phyloP scores from a whole-genome alignment of 1,140 invertebrate species.

The Saccostrea echinata region DNA sequence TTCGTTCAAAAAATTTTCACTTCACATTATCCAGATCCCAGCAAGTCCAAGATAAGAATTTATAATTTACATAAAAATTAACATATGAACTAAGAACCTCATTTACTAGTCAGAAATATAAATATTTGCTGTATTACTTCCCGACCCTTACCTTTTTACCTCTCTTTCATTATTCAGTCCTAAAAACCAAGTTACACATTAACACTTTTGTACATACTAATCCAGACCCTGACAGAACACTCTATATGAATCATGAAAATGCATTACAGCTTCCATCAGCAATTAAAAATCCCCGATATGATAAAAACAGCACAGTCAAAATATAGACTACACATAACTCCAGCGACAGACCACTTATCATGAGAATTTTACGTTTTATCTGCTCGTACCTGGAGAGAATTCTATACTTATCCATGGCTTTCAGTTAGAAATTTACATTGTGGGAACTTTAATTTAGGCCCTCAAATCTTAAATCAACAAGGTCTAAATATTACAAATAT shows the following conservation, averaged over 20 bases:
- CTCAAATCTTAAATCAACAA: constrained; percentile 8
- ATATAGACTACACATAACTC: constrained; percentile 9
- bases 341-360: not conserved
- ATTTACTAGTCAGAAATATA: not conserved
- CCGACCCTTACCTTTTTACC: not conserved
- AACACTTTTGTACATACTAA: not conserved
- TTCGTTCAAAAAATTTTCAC: not conserved
- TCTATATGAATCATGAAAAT: not conserved
- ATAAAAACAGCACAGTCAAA: constrained; percentile 1
- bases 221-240: not conserved
- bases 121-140: not conserved
- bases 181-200: not conserved
- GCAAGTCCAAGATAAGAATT: not conserved
- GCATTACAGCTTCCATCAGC: constrained; percentile 16
- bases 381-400: not conserved
- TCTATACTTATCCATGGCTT: constrained; percentile 26
- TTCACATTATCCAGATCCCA: not conserved
- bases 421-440: constrained; percentile 29
- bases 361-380: constrained; percentile 7
- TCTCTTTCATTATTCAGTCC: not conserved
- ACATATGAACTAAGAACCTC: not conserved
- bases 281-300: constrained; percentile 24
- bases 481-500: constrained; percentile 20
- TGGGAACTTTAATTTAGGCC: constrained; percentile 20
- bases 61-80: constrained; percentile 31